These are phyloP conservation scores for Chitala chitala DNA, from an alignment of 2,113 vertebrate genomes.

Conservation along the genomic window DNA sequence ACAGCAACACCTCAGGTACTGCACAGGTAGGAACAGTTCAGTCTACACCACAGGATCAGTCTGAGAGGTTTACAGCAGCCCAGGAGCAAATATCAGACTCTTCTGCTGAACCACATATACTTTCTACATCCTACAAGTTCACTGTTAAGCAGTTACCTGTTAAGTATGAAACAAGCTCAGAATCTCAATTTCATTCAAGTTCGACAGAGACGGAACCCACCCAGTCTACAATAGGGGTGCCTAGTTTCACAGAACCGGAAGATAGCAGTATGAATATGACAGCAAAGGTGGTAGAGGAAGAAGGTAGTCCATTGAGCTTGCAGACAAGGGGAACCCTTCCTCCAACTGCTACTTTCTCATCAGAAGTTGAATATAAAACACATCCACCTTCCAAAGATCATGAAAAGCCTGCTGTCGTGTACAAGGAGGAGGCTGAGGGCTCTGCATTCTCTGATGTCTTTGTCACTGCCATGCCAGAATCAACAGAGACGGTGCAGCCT, in stretches of 20 bases:
- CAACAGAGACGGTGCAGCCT: neutral
- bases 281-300: neutral
- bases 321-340: neutral
- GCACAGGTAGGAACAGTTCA: neutral
- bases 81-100: neutral
- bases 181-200: neutral
- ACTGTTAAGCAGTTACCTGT: neutral
- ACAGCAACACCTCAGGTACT: neutral
- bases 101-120: neutral
- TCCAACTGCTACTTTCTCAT: neutral
- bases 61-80: neutral
- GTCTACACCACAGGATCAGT: neutral
- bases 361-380: conserved; percentile 10
- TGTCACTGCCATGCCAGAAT: neutral
- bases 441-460: neutral
- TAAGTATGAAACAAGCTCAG: neutral
- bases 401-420: conserved; percentile 47
- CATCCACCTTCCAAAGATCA: neutral
- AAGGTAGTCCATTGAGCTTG: neutral
- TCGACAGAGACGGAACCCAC: neutral
- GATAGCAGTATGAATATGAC: neutral
- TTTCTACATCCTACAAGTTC: too few relatives aligned
- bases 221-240: neutral
- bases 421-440: conserved; percentile 45
- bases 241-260: neutral